These are phyloP conservation scores for Spodoptera picta DNA, from an alignment of 2,888 invertebrate genomes.

Conservation along the genomic window DNA sequence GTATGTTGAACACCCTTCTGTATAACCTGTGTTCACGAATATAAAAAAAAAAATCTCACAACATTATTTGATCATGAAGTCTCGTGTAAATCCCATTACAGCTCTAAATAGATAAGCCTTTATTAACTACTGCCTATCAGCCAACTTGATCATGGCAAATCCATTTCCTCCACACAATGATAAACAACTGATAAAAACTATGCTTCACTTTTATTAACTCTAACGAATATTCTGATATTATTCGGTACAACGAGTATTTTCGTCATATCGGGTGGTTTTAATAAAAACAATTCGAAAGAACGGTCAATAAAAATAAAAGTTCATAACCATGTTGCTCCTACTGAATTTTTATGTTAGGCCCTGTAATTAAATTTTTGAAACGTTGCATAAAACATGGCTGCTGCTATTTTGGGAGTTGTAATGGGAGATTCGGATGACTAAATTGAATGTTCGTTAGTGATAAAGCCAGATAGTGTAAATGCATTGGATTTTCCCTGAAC, in stretches of 20 bases:
- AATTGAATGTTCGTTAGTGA: too few species aligned
- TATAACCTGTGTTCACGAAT: too few species aligned
- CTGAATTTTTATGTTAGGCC: constrained; percentile 16
- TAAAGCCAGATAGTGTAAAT: too few species aligned
- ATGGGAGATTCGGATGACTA: neutral
- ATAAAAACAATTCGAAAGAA: constrained; percentile 11
- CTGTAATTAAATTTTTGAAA: constrained; percentile 21
- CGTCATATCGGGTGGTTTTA: constrained; percentile 1
- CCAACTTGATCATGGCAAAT: constrained; percentile 30
- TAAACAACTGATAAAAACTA: constrained; percentile 39
- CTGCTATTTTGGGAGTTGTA: neutral
- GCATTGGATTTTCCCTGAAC: too few species aligned
- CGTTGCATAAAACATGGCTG: neutral
- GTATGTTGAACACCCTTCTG: too few species aligned
- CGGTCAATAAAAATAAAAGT: constrained; percentile 23
- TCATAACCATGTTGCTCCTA: neutral
- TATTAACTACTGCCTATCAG: constrained; percentile 20
- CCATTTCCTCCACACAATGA: constrained; percentile 41
- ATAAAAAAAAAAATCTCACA: too few species aligned
- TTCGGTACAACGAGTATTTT: neutral
- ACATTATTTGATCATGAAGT: neutral
- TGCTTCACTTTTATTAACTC: constrained; percentile 4
- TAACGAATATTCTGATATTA: neutral
- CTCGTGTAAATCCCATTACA: constrained; percentile 12
- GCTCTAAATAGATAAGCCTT: constrained; percentile 26